These are phyloP conservation scores for Smittia sp. DNA, from an alignment of 2,888 invertebrate genomes.

Conservation along the genomic window DNA sequence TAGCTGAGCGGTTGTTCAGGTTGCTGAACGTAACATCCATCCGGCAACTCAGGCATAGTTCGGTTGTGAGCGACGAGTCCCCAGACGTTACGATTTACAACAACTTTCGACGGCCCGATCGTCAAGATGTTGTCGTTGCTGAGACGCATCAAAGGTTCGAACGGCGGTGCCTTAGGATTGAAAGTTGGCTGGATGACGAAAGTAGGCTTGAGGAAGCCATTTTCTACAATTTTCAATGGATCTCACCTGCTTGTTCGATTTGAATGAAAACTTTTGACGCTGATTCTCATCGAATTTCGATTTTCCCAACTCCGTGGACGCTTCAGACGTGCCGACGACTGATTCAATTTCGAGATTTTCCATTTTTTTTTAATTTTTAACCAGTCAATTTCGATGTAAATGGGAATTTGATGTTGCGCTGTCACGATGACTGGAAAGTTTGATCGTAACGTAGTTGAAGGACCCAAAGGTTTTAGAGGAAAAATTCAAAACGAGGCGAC, in stretches of 20 bases:
- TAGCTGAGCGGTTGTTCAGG: not conserved
- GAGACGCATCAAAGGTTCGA: not conserved
- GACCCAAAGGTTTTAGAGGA: not conserved
- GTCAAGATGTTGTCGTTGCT: not conserved
- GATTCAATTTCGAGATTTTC: not conserved
- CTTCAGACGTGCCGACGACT: not conserved
- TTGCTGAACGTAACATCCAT: not conserved
- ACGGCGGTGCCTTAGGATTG: conserved; percentile 22
- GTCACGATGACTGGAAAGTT: not conserved
- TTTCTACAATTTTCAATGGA: too few species aligned
- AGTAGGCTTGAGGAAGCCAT: too few species aligned
- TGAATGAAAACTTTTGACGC: not conserved
- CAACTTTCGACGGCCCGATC: conserved; percentile 20
- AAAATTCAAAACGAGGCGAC: too few species aligned
- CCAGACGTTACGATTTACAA: conserved; percentile 10
- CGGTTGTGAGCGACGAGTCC: not conserved
- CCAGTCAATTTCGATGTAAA: not conserved
- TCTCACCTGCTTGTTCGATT: too few species aligned
- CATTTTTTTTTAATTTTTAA: not conserved
- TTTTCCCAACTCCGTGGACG: not conserved
- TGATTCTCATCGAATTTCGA: not conserved
- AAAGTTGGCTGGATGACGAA: not conserved
- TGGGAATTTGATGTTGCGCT: not conserved
- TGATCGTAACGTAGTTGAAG: not conserved
- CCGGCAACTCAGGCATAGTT: not conserved